Conservation (phyloP, 2,113 vertebrate genomes). For the Sprattus sprattus region DNA sequence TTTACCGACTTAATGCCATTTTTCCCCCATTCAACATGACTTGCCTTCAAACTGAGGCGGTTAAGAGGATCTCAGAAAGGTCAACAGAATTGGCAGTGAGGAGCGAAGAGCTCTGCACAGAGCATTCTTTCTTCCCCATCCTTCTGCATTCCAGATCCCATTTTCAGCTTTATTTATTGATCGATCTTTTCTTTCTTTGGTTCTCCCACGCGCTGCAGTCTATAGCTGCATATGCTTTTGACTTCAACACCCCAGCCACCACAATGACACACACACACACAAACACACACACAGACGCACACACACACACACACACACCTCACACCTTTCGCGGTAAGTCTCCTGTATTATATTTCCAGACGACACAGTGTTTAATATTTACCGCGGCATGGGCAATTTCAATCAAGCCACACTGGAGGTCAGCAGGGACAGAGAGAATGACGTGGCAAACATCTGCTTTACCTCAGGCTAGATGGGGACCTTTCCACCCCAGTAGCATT, state of each 20-base stretch:
- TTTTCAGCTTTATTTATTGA: slow-evolving; percentile 5
- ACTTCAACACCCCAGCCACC: neutral
- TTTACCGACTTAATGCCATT: neutral
- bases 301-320: neutral
- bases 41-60: neutral
- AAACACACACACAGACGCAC: neutral
- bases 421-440: neutral
- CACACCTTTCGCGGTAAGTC: neutral
- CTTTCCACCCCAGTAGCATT: slow-evolving; percentile 53
- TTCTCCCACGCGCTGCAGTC: neutral
- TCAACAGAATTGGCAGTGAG: neutral
- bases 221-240: neutral
- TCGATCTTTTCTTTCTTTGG: neutral
- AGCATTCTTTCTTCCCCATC: neutral
- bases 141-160: neutral
- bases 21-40: neutral
- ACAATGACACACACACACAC: neutral
- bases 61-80: neutral
- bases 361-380: neutral
- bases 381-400: neutral
- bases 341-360: neutral
- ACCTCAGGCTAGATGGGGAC: slow-evolving; percentile 55
- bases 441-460: slow-evolving; percentile 47
- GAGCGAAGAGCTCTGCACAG: neutral
- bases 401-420: neutral